These are phyloP conservation scores for Pachyramphus minor DNA, from an alignment of 2,113 vertebrate genomes.

Conservation along the genomic window DNA sequence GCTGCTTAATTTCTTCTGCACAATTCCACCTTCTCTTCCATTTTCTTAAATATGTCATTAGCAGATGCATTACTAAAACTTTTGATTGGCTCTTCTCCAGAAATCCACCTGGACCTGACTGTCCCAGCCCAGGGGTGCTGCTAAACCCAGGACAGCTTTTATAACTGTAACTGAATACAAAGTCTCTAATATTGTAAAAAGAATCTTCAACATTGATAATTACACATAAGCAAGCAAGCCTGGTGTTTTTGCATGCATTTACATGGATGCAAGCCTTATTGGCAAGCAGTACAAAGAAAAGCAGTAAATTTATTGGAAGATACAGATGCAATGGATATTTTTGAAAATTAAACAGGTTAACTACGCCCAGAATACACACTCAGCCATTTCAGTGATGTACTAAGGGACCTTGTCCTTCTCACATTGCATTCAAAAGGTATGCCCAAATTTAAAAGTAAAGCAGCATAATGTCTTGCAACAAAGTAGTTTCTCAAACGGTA, in stretches of 20 bases:
- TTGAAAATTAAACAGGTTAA: neutral
- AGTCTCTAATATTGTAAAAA: neutral
- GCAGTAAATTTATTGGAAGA: neutral
- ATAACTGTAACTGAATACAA: neutral
- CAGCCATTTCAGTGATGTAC: neutral
- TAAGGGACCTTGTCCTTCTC: conserved; percentile 16
- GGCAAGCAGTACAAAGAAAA: conserved; percentile 1
- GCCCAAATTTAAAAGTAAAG: conserved; percentile 26
- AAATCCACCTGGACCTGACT: too few relatives aligned
- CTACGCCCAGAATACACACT: neutral
- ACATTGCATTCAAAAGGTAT: neutral
- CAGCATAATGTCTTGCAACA: conserved; percentile 11
- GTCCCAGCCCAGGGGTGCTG: too few relatives aligned
- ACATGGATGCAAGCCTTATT: neutral
- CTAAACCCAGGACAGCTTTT: too few relatives aligned
- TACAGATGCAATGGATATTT: neutral
- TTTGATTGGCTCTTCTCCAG: too few relatives aligned
- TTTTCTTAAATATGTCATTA: too few relatives aligned
- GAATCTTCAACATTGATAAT: neutral
- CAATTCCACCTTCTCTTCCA: too few relatives aligned
- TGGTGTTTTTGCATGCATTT: neutral
- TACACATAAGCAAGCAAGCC: neutral
- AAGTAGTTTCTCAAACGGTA: conserved; percentile 6
- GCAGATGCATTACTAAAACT: too few relatives aligned
- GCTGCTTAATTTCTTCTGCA: too few relatives aligned